phyloP scores from a whole-genome alignment of 1,140 invertebrate species.

The Panonychus citri region DNA sequence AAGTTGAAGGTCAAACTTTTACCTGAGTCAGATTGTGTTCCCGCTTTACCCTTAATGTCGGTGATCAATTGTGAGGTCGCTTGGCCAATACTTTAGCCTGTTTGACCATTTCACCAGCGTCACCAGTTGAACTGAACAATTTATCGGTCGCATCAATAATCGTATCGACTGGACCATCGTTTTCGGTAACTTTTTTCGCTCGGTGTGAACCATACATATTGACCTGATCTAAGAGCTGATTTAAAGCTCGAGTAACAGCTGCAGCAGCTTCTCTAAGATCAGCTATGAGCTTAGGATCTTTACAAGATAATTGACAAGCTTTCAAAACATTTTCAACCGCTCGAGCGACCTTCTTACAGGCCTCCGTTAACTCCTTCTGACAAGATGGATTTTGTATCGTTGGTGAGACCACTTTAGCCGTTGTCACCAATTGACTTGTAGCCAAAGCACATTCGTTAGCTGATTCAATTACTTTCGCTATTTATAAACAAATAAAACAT shows the following conservation, averaged over 20 bases:
- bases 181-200: conserved; percentile 22
- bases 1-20: too few relatives aligned
- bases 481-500: conserved; percentile 13
- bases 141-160: conserved; percentile 74
- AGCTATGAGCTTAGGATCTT: conserved; percentile 31
- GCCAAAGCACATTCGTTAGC: conserved; percentile 89
- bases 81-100: conserved; percentile 66
- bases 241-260: conserved; percentile 67
- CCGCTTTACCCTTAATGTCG: conserved; percentile 70
- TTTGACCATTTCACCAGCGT: conserved; percentile 71
- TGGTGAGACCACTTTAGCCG: conserved; percentile 57
- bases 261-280: conserved; percentile 61
- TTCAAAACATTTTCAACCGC: conserved; percentile 73
- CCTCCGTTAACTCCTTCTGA: conserved; percentile 74
- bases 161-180: conserved; percentile 47
- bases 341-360: conserved; percentile 69
- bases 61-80: conserved; percentile 16
- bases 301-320: conserved; percentile 32
- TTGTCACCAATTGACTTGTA: conserved; percentile 89
- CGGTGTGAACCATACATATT: conserved; percentile 21
- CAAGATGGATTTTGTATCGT: conserved; percentile 69
- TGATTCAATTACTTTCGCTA: conserved; percentile 70
- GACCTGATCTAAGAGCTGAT: conserved; percentile 72
- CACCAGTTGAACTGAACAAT: conserved; percentile 55
- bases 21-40: conserved; percentile 47